Base-by-base conservation (phyloP, 1,140 invertebrate species). In the Vollenhovia emeryi region DNA sequence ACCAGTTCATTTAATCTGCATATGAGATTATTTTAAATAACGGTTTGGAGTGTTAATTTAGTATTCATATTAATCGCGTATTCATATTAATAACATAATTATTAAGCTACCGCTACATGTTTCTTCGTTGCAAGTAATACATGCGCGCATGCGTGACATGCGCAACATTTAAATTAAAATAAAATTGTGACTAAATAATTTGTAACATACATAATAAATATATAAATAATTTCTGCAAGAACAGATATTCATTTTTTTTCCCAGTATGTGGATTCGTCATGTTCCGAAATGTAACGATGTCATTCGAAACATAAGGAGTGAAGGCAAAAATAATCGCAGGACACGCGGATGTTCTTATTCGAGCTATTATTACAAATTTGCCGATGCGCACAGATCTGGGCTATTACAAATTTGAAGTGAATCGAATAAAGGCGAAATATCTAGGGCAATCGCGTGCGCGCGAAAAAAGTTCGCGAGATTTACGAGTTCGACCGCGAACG, bases 301-400 rank as follows among this genome's bases (percentile, higher is more conserved):
- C n/a, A 36, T 73, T 73, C 27, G 11, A 48, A n/a, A 33, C 11
- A 27, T 21, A 74, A 48, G 40, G 75, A 84, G 57, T 43, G 62
- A 78, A 85, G 64, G 73, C 62, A 36, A 85, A 87, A 64, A 64
- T 79, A 64, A 78, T n/a, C 7, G 30, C 6, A 36, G 2, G n/a
- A 52, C 15, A 52, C 18, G 52, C 7, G 71, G 30, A 52, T 59
- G 66, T 79, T 18, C 64, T 86, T 43, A 40, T 71, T 5, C 30
- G 45, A 2, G 0, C 30, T 48, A 36, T 64, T 18, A 30, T 64
- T 18, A 30, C 18, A 68, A 66, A 68, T 24, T 66, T 24, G 55
- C 7, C 62, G n/a, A n/a, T 80, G 33, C 62, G 27, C 18, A 43
- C 18, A 43, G 21, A 21, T 48, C 7, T n/a, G 27, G 18, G 6